Conservation (phyloP, 2,113 vertebrate species). For the Syngnathus floridae region DNA sequence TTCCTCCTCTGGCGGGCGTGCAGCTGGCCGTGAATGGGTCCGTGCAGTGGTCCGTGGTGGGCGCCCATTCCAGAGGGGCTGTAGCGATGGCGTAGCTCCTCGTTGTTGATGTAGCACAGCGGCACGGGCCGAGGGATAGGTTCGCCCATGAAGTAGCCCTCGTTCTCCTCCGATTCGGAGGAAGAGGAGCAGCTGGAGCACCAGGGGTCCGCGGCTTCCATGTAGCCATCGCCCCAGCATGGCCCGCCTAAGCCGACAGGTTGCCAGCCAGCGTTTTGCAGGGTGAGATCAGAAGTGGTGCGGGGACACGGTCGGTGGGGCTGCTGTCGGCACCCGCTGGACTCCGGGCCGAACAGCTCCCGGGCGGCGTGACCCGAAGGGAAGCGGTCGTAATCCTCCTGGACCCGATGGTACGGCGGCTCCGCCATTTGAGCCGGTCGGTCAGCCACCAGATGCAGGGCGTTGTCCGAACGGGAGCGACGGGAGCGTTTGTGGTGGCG, state of each 20-base stretch:
- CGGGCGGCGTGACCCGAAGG: conserved; percentile 77
- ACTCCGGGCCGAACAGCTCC: conserved; percentile 73
- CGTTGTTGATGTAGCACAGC: conserved; percentile 89
- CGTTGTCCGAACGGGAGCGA: conserved; percentile 91
- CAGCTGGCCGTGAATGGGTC: conserved; percentile 78
- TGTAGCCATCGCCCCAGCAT: conserved; percentile 71
- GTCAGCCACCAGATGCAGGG: conserved; percentile 86
- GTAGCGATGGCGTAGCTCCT: conserved; percentile 90
- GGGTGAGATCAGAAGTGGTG: conserved; percentile 90
- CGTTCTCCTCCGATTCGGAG: conserved; percentile 88
- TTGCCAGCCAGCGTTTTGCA: conserved; percentile 91
- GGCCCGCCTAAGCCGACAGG: conserved; percentile 74
- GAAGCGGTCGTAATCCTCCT: conserved; percentile 87
- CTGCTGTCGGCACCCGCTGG: conserved; percentile 73
- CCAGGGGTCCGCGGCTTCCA: conserved; percentile 79
- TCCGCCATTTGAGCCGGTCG: conserved; percentile 79
- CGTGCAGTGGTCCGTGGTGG: conserved; percentile 71
- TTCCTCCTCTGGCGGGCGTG: conserved; percentile 91
- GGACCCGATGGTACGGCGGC: conserved; percentile 75
- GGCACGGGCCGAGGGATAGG: conserved; percentile 88
- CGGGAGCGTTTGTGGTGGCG: conserved; percentile 79
- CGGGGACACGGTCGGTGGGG: conserved; percentile 84
- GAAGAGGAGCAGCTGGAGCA: conserved; percentile 97
- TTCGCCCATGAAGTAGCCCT: conserved; percentile 91
- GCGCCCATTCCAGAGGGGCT: conserved; percentile 76